A percentile compares a stretch with the other conserved stretches of the same genome.
Evolutionary conservation across 2,113 vertebrate species (phyloP).

Genomic region (Psilopsiagon aurifrons): DNA sequence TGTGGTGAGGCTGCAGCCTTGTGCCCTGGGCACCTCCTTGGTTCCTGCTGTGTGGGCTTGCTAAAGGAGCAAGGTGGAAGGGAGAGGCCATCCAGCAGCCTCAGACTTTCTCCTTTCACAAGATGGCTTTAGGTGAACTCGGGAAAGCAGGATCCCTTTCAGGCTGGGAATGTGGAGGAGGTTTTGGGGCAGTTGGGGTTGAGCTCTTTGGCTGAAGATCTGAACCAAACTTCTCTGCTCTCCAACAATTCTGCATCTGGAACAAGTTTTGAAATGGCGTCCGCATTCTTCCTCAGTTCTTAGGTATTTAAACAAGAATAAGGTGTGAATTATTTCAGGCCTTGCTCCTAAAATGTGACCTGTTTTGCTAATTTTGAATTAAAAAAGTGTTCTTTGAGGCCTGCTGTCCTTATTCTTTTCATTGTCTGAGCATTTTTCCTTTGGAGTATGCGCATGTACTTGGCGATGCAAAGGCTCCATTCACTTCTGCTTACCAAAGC

Average conservation of each 20-base stretch:
- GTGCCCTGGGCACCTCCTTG: neutral
- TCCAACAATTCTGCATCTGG: neutral
- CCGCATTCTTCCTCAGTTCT: neutral
- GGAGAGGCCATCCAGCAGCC: neutral
- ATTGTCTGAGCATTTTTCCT: neutral
- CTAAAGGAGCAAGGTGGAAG: neutral
- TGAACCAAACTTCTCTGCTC: neutral
- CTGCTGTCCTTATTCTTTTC: conserved; percentile 1
- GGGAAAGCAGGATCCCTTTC: neutral
- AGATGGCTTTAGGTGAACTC: neutral
- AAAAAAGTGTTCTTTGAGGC: conserved; percentile 27
- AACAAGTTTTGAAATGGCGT: conserved; percentile 7
- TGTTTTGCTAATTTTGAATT: conserved; percentile 24
- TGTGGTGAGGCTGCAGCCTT: neutral
- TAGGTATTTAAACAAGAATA: conserved; percentile 17
- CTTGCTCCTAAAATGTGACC: neutral
- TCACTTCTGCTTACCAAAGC: neutral
- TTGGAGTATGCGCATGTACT: neutral
- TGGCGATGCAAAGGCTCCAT: neutral
- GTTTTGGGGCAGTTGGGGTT: neutral
- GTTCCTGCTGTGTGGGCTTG: neutral
- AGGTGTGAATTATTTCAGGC: conserved; percentile 18
- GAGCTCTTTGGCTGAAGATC: neutral
- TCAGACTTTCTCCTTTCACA: neutral
- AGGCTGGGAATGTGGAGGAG: neutral